Evolutionary conservation across 2,113 vertebrate species (phyloP).

Genomic region (Mastomys coucha): DNA sequence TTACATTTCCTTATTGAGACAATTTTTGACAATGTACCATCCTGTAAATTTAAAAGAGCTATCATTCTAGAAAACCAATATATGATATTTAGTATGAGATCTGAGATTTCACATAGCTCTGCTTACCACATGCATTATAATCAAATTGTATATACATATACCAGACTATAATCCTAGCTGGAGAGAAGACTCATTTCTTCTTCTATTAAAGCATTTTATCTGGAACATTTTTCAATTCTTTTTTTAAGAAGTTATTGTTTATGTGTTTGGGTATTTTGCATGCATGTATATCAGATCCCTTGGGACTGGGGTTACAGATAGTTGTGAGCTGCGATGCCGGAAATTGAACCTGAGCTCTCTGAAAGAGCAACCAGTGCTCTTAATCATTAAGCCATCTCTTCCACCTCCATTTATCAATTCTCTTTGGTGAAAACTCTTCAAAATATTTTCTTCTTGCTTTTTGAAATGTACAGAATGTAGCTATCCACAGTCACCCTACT

Average conservation of each 20-base stretch:
- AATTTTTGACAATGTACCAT: not conserved
- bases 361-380: not conserved
- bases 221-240: not conserved
- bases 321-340: not conserved
- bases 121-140: slow-evolving; percentile 10
- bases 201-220: too few species aligned
- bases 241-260: not conserved
- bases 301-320: not conserved
- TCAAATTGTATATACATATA: not conserved
- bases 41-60: not conserved
- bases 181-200: not conserved
- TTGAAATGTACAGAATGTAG: not conserved
- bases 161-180: not conserved
- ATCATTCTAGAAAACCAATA: not conserved
- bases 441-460: not conserved
- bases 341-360: not conserved
- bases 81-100: slow-evolving; percentile 13
- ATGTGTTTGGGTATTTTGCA: not conserved
- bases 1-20: not conserved
- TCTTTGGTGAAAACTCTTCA: not conserved
- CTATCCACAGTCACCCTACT: not conserved
- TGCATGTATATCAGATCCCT: not conserved
- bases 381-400: not conserved
- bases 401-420: not conserved
- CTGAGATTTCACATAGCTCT: not conserved